These are phyloP conservation scores for Camponotus fellah DNA, from an alignment of 2,888 invertebrate genomes.

Conservation along the genomic window DNA sequence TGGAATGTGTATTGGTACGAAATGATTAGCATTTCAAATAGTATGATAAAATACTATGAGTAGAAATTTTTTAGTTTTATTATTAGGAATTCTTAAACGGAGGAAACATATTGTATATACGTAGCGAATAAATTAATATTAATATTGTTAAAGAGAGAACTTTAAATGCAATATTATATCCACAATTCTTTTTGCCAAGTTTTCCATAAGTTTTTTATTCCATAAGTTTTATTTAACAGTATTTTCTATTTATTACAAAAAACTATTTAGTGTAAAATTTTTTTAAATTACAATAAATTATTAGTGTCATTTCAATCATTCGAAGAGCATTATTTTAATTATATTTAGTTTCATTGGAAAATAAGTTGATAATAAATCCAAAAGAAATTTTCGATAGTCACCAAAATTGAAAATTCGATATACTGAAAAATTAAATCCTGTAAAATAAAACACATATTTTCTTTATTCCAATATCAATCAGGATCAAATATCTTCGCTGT, in stretches of 20 bases:
- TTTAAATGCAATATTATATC: background rate
- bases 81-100: background rate
- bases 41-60: conserved; percentile 24
- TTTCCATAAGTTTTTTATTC: background rate
- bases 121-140: background rate
- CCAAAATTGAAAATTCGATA: background rate
- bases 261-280: background rate
- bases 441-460: background rate
- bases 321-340: background rate
- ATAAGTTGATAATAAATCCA: background rate
- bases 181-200: background rate
- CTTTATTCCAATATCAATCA: background rate
- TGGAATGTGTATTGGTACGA: conserved; percentile 62
- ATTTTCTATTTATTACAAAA: background rate
- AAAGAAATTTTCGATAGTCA: background rate
- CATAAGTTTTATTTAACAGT: background rate
- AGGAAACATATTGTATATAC: background rate
- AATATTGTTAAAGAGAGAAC: background rate
- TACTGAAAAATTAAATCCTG: background rate
- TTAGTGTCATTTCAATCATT: background rate
- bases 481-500: background rate
- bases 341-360: background rate
- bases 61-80: background rate
- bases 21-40: conserved; percentile 75
- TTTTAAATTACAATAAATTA: background rate